Evolutionary conservation across 2,797 vertebrate genomes (phyloP).

Genomic region (Oryzias dopingdopingensis): DNA sequence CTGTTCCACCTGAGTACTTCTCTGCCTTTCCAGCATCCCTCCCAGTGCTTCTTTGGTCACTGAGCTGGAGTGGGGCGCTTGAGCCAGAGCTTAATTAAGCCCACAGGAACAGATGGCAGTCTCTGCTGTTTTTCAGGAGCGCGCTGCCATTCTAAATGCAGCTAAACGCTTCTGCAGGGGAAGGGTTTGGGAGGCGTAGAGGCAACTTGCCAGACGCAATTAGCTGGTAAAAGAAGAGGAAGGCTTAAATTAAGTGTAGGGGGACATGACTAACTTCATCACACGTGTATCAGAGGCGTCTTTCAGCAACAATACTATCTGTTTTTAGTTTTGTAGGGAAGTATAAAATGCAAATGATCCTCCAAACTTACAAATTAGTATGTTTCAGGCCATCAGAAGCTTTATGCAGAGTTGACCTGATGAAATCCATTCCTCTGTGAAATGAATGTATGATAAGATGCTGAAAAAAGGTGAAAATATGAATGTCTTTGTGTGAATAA

Average conservation of each 20-base stretch:
- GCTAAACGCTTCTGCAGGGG: constrained; percentile 59
- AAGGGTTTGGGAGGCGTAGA: constrained; percentile 42
- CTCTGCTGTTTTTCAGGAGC: constrained; percentile 62
- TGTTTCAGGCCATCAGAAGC: neutral
- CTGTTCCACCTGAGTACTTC: constrained; percentile 18
- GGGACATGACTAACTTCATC: constrained; percentile 31
- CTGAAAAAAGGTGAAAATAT: too few species aligned
- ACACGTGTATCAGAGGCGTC: constrained; percentile 12
- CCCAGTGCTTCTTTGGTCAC: constrained; percentile 20
- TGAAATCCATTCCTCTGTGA: neutral
- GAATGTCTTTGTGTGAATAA: too few species aligned
- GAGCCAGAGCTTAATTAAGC: constrained; percentile 67
- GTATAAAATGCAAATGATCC: neutral
- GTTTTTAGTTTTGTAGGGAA: constrained; percentile 5
- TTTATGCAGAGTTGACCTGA: constrained; percentile 11
- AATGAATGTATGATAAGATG: neutral
- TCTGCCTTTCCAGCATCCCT: constrained; percentile 28
- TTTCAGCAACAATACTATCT: constrained; percentile 11
- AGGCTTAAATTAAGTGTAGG: constrained; percentile 23
- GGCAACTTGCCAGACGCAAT: constrained; percentile 62
- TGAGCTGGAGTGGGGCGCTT: constrained; percentile 37
- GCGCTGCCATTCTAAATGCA: constrained; percentile 58
- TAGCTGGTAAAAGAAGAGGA: constrained; percentile 48
- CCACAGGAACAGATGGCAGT: constrained; percentile 75
- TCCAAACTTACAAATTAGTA: constrained; percentile 5